These are phyloP conservation scores for Euproctis similis DNA, from an alignment of 2,888 invertebrate genomes.

Conservation along the genomic window DNA sequence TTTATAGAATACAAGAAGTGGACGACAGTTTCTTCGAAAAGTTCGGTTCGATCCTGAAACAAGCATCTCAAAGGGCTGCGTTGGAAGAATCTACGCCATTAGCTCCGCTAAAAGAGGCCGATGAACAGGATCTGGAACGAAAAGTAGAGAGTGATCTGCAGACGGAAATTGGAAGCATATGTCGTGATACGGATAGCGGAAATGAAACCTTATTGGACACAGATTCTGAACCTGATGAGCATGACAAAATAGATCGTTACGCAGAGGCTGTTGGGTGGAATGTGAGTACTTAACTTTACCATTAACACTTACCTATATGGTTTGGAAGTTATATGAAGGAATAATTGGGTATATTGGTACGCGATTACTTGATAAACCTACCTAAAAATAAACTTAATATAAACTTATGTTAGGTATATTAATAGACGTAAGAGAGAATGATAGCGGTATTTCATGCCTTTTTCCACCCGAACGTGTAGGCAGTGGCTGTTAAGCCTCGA, in stretches of 20 bases:
- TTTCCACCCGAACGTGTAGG: too few species aligned
- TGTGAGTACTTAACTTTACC: constrained; percentile 80
- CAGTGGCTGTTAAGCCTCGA: too few species aligned
- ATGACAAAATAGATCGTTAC: constrained; percentile 78
- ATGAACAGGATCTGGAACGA: constrained; percentile 60
- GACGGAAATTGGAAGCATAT: constrained; percentile 48
- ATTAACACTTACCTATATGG: too few species aligned
- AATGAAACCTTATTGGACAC: constrained; percentile 76
- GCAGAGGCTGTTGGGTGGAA: constrained; percentile 82
- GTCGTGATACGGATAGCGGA: constrained; percentile 66
- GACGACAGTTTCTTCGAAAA: constrained; percentile 91
- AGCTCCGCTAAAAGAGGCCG: constrained; percentile 65
- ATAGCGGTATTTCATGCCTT: too few species aligned
- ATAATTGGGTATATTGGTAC: too few species aligned
- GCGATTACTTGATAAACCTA: too few species aligned
- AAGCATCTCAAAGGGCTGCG: constrained; percentile 76
- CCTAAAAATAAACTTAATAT: too few species aligned
- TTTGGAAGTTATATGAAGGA: too few species aligned
- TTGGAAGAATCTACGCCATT: constrained; percentile 73
- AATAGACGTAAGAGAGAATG: too few species aligned
- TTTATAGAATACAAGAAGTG: constrained; percentile 84
- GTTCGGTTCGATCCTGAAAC: constrained; percentile 83
- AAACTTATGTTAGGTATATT: too few species aligned
- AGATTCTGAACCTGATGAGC: constrained; percentile 80
- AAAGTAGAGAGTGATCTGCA: constrained; percentile 48